Evolutionary conservation across 1,140 invertebrate species (phyloP).

Genomic region (Carposina sasakii): DNA sequence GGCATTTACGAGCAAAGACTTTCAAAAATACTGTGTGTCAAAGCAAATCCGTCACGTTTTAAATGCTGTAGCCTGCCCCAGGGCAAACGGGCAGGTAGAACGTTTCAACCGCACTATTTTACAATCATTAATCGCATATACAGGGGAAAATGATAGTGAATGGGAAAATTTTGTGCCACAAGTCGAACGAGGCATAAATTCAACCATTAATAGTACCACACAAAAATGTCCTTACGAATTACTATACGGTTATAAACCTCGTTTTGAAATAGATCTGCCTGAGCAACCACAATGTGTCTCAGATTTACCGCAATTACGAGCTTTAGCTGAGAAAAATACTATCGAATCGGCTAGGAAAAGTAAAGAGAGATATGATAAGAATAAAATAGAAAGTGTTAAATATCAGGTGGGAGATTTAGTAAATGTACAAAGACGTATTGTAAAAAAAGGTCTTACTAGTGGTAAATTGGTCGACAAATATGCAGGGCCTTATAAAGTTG

Average conservation of each 20-base stretch:
- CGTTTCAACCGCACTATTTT: constrained; percentile 3
- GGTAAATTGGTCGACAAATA: constrained; percentile 7
- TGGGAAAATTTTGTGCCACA: constrained; percentile 8
- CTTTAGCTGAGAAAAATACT: constrained; percentile 1
- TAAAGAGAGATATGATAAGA: constrained; percentile 3
- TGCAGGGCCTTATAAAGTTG: constrained; percentile 7
- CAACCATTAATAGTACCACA: constrained; percentile 1
- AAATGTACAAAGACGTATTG: constrained; percentile 1
- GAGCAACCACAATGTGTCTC: not conserved
- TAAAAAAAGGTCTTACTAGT: constrained; percentile 7
- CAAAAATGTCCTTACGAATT: constrained; percentile 5
- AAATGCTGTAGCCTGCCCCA: constrained; percentile 5
- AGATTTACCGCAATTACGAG: not conserved
- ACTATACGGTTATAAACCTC: constrained; percentile 6
- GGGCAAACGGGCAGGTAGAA: constrained; percentile 6
- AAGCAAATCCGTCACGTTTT: not conserved
- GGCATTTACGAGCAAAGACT: not conserved
- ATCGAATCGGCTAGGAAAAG: not conserved
- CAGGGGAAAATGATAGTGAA: not conserved
- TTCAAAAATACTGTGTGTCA: not conserved
- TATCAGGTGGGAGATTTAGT: constrained; percentile 6
- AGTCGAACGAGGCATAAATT: constrained; percentile 3
- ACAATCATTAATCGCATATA: constrained; percentile 4
- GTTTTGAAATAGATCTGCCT: constrained; percentile 5
- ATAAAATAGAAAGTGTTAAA: not conserved